Conservation (phyloP, 1,140 invertebrate genomes). For the Meloidogyne floridensis region DNA sequence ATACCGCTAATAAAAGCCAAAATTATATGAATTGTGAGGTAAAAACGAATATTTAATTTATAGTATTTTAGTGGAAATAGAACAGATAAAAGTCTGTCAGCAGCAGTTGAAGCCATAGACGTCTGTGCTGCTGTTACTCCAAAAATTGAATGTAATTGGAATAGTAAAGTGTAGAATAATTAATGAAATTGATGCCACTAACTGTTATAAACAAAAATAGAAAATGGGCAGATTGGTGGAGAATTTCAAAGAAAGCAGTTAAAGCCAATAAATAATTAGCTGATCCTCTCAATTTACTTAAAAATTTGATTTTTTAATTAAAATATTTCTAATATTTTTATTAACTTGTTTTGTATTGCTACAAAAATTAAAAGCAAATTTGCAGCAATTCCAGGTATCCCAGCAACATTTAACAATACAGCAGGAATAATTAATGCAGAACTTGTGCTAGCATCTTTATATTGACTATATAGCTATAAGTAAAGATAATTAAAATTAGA, state of each 20-base stretch:
- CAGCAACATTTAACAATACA: constrained; percentile 11
- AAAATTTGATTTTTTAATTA: background rate
- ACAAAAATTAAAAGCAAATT: constrained; percentile 21
- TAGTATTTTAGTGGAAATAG: background rate
- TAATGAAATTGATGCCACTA: constrained; percentile 4
- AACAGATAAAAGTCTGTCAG: constrained; percentile 5
- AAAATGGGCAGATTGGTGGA: constrained; percentile 17
- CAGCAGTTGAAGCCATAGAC: constrained; percentile 8
- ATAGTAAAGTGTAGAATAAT: background rate
- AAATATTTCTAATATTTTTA: background rate
- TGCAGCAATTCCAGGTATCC: background rate
- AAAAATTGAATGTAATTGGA: constrained; percentile 17
- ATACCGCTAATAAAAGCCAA: background rate
- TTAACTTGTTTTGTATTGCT: background rate
- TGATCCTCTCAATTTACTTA: constrained; percentile 4
- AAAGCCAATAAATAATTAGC: constrained; percentile 17
- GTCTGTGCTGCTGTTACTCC: constrained; percentile 8
- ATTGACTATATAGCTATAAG: constrained; percentile 1
- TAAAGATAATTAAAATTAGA: too few species aligned
- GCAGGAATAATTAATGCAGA: constrained; percentile 12
- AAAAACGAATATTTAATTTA: background rate
- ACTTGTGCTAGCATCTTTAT: background rate
- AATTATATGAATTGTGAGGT: background rate
- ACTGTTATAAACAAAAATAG: constrained; percentile 1
- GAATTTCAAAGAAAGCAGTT: constrained; percentile 16